Evolutionary conservation across 2,113 vertebrate species (phyloP), one percentile per base, ranked within the genome.

Genomic region (cat (Felis catus)): DNA sequence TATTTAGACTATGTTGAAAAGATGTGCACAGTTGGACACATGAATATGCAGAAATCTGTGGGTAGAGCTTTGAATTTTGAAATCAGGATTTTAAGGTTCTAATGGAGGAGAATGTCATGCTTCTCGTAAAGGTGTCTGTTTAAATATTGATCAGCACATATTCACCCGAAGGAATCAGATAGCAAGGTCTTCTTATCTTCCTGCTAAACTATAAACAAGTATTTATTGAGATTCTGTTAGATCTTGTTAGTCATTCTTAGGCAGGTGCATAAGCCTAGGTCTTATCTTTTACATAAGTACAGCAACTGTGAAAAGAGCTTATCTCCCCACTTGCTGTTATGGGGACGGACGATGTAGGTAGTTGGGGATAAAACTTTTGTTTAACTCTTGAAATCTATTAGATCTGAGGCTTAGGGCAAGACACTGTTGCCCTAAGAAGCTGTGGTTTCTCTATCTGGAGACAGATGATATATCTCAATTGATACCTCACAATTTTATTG

Each of bases 41-140:
- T 0, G 31, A 53, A 80, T 88, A 92, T 70, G 29, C 1, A 80
- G 7, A 14, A 8, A 85, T 85, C 36, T 80, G 1, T 21, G 21
- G 15, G 15, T 81, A 92, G 15, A 14, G 31, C 3, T 76, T 82
- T 78, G 27, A 74, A 89, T 65, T 95, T 96, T 82, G 29, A 82
- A 92, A 48, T 92, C 15, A 63, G 16, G 9, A 58, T 91, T 91
- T 89, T 68, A 85, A 53, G 27, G 27, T 80, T 23, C 5, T 39
- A 33, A 14, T 65, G 39, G n/a, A 4, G 65, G 41, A 89, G 48
- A 84, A 84, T 65, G 23, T 31, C 70, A 85, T 87, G 41, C 61
- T 94, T 98, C 90, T 66, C 36, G 63, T 79, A 79, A 70, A 91
- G 18, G 25, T 82, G 7, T 73, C 55, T 94, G 21, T 58, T 95